A percentile compares a stretch with the other conserved stretches of the same genome.
These are phyloP conservation scores for Agrotis clavis DNA, from an alignment of 2,888 invertebrate genomes.

Conservation along the genomic window DNA sequence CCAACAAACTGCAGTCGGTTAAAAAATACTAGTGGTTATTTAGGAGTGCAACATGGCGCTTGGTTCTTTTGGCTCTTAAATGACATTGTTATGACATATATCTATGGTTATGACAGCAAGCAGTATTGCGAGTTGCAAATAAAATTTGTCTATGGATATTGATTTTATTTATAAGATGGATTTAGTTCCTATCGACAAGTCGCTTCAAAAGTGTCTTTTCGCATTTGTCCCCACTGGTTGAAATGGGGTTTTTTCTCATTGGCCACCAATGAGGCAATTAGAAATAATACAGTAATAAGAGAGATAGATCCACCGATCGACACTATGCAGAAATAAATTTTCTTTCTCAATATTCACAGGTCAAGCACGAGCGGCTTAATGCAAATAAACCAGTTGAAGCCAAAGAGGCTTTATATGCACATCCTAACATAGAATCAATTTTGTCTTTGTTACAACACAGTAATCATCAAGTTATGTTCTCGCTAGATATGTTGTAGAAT, in stretches of 20 bases:
- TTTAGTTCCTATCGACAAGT: background rate
- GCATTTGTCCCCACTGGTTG: too few species aligned
- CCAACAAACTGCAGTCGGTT: background rate
- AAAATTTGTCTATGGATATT: background rate
- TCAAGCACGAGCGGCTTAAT: slow-evolving; percentile 4
- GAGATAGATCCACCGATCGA: background rate
- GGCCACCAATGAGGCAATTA: too few species aligned
- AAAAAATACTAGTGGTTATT: background rate
- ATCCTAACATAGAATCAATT: slow-evolving; percentile 22
- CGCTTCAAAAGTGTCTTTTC: too few species aligned
- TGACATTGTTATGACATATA: background rate
- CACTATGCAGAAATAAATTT: background rate
- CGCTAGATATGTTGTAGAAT: slow-evolving; percentile 45
- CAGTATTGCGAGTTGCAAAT: too few species aligned
- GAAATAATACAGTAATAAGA: too few species aligned
- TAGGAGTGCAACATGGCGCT: background rate
- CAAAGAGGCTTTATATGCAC: slow-evolving; percentile 20
- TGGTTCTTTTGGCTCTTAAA: background rate
- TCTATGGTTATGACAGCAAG: too few species aligned
- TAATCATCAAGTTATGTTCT: slow-evolving; percentile 45
- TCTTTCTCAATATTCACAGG: background rate
- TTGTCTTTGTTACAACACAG: slow-evolving; percentile 48
- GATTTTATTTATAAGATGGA: background rate
- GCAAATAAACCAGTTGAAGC: slow-evolving; percentile 23
- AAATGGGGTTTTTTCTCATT: too few species aligned